A percentile compares a stretch with the other conserved stretches of the same genome.
Conservation (phyloP, 2,113 vertebrate species). For the Aptenodytes forsteri region DNA sequence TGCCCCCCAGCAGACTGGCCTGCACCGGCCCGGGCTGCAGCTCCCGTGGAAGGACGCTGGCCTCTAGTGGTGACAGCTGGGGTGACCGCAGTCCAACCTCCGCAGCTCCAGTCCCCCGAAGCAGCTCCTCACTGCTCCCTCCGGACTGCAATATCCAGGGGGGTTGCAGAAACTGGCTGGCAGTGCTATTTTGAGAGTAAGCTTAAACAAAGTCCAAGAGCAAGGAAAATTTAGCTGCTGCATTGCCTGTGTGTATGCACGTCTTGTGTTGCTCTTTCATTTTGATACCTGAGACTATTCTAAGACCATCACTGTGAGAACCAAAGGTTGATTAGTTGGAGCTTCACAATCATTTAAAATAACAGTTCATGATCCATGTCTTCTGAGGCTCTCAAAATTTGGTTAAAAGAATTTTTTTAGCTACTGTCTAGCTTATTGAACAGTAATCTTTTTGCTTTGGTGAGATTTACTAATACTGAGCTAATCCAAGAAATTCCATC, state of each 20-base stretch:
- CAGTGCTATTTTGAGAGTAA: neutral
- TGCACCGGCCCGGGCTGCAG: neutral
- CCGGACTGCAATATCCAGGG: rapidly evolving
- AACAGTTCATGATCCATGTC: rapidly evolving
- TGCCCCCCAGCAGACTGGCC: neutral
- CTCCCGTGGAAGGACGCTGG: neutral
- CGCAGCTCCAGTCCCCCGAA: rapidly evolving
- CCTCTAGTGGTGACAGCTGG: neutral
- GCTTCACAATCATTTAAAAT: neutral
- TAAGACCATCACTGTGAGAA: neutral
- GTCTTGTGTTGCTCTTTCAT: neutral
- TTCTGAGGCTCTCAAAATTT: neutral
- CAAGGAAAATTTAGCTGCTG: neutral
- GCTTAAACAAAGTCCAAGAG: neutral
- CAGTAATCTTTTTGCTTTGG: neutral
- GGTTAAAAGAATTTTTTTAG: neutral
- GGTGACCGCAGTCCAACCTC: neutral
- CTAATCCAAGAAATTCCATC: neutral
- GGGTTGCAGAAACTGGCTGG: rapidly evolving
- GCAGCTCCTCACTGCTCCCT: neutral
- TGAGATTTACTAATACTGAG: neutral
- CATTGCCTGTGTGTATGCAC: rapidly evolving
- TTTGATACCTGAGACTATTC: neutral
- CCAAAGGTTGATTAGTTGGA: neutral
- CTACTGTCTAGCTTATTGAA: neutral